Conservation (phyloP, 2,113 vertebrate species). For the Sylvietta virens region DNA sequence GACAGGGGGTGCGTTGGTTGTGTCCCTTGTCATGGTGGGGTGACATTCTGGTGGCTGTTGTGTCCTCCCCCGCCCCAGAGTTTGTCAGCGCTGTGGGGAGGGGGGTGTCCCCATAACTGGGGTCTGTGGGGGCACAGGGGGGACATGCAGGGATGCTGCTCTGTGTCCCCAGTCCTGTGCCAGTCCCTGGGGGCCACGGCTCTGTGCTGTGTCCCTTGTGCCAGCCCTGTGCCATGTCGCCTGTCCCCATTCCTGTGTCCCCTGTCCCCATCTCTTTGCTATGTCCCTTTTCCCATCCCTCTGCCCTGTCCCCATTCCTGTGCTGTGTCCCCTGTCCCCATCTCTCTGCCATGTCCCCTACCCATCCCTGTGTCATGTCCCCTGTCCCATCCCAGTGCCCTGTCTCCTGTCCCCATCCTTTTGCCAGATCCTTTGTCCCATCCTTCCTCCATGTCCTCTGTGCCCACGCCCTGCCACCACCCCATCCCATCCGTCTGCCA, state of each 20-base stretch:
- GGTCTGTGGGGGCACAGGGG: too few species aligned
- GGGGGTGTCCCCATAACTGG: not conserved
- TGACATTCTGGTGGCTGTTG: not conserved
- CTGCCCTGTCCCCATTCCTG: too few species aligned
- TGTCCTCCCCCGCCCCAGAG: not conserved
- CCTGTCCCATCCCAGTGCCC: not conserved
- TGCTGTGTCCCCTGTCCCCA: not conserved
- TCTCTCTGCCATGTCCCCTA: not conserved
- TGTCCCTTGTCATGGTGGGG: not conserved
- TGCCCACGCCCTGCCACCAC: not conserved
- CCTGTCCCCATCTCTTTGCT: not conserved
- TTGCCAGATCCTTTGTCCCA: not conserved
- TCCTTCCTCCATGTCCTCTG: not conserved
- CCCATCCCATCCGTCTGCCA: not conserved
- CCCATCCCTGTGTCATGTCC: not conserved
- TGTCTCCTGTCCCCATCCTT: not conserved
- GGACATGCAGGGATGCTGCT: not conserved
- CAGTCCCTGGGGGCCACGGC: not conserved
- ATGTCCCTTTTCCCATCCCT: not conserved
- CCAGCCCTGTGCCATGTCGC: not conserved
- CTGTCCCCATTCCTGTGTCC: not conserved
- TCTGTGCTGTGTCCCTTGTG: not conserved
- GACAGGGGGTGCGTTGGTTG: not conserved
- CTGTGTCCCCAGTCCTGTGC: fast-evolving
- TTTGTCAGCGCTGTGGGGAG: fast-evolving